Conservation (phyloP, 2,797 vertebrate species). For the Novumbra hubbsi region DNA sequence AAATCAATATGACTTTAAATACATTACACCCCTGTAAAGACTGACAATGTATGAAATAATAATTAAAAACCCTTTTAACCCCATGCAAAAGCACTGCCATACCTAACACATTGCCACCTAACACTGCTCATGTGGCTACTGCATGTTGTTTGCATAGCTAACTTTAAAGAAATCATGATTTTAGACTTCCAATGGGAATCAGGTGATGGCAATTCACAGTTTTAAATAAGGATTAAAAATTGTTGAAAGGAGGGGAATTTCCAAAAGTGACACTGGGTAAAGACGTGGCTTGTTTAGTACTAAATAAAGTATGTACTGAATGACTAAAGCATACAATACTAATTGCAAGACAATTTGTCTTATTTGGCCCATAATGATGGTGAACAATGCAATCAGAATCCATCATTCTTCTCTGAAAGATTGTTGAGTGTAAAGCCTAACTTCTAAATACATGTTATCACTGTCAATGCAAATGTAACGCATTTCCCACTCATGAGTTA, state of each 20-base stretch:
- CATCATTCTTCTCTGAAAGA: not conserved
- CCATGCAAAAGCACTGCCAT: too few relatives aligned
- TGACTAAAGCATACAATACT: too few relatives aligned
- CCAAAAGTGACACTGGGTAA: not conserved
- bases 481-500: not conserved
- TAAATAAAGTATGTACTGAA: not conserved
- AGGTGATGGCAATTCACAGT: not conserved
- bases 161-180: not conserved
- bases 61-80: too few relatives aligned
- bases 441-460: not conserved
- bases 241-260: not conserved
- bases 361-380: too few relatives aligned
- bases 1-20: not conserved
- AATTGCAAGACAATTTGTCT: too few relatives aligned
- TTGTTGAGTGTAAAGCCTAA: not conserved
- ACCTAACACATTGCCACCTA: too few relatives aligned
- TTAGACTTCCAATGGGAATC: not conserved
- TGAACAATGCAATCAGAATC: not conserved
- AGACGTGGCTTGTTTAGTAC: not conserved
- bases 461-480: not conserved
- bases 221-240: not conserved
- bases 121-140: not conserved
- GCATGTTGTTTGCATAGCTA: not conserved
- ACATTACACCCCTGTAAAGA: slow-evolving; percentile 1
- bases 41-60: not conserved